Conservation (phyloP, 2,888 invertebrate genomes). For the Plemyria rubiginata region DNA sequence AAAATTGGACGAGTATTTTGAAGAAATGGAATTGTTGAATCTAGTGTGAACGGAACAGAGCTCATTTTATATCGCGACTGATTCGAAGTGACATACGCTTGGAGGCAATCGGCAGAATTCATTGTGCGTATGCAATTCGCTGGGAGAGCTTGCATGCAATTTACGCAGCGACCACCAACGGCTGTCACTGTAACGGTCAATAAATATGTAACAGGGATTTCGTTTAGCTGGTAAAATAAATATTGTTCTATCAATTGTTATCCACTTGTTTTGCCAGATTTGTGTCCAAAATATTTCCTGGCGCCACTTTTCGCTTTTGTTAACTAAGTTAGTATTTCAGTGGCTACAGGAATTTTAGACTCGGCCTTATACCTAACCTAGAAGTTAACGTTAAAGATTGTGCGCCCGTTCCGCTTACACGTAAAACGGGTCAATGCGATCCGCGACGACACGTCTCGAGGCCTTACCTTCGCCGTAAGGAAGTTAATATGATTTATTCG, state of each 20-base stretch:
- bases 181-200: conserved; percentile 26
- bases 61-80: conserved; percentile 6
- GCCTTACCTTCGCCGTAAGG: conserved; percentile 63
- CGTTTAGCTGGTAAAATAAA: conserved; percentile 25
- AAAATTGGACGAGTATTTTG: background rate
- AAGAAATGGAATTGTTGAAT: conserved; percentile 1
- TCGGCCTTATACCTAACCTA: conserved; percentile 29
- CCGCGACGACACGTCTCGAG: conserved; percentile 59
- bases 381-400: conserved; percentile 34
- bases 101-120: conserved; percentile 34
- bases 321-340: conserved; percentile 27
- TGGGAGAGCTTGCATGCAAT: conserved; percentile 36
- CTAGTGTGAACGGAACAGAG: conserved; percentile 7
- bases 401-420: conserved; percentile 34
- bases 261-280: background rate
- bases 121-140: conserved; percentile 42
- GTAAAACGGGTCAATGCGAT: conserved; percentile 70
- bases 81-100: conserved; percentile 13
- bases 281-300: conserved; percentile 11
- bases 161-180: conserved; percentile 37
- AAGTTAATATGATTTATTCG: conserved; percentile 58
- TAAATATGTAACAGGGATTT: conserved; percentile 26
- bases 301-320: conserved; percentile 31
- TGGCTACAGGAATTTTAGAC: background rate
- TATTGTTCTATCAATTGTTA: conserved; percentile 28